A percentile compares a stretch with the other conserved stretches of the same genome.
These are phyloP conservation scores for Synchiropus splendidus DNA, from an alignment of 2,113 vertebrate genomes.

Conservation along the genomic window DNA sequence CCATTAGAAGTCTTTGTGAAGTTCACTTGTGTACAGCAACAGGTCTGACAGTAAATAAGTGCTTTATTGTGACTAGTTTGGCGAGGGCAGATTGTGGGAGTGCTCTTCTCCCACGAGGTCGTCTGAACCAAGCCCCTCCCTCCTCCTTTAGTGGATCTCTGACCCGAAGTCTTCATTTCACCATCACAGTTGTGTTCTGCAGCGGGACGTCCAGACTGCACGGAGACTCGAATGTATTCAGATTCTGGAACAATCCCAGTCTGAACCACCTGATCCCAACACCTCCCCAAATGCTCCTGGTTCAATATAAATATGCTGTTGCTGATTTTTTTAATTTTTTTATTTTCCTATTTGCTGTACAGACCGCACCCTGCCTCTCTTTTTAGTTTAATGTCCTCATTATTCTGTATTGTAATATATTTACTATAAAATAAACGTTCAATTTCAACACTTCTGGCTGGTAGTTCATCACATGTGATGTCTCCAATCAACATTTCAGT, in stretches of 20 bases:
- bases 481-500: background rate
- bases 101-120: too few species aligned
- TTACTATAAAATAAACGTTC: slow-evolving; percentile 79
- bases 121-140: too few species aligned
- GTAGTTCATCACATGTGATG: background rate
- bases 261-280: background rate
- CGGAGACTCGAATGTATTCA: slow-evolving; percentile 53
- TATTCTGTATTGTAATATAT: slow-evolving; percentile 78
- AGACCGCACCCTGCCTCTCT: slow-evolving; percentile 56
- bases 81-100: slow-evolving; percentile 19
- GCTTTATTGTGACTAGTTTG: slow-evolving; percentile 55
- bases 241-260: slow-evolving; percentile 23
- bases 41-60: slow-evolving; percentile 51
- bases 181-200: background rate
- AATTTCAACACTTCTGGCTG: slow-evolving; percentile 47
- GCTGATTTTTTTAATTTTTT: slow-evolving; percentile 30
- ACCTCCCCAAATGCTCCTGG: background rate
- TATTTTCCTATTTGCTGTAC: slow-evolving; percentile 58
- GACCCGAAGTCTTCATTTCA: slow-evolving; percentile 11
- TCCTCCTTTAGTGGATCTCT: slow-evolving; percentile 6
- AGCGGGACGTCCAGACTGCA: slow-evolving; percentile 7
- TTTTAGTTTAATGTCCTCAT: slow-evolving; percentile 62
- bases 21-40: slow-evolving; percentile 51
- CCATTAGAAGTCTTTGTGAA: slow-evolving; percentile 53
- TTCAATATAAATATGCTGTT: slow-evolving; percentile 30